Conservation (phyloP, 2,888 invertebrate genomes). For the Willowsia nigromaculata region DNA sequence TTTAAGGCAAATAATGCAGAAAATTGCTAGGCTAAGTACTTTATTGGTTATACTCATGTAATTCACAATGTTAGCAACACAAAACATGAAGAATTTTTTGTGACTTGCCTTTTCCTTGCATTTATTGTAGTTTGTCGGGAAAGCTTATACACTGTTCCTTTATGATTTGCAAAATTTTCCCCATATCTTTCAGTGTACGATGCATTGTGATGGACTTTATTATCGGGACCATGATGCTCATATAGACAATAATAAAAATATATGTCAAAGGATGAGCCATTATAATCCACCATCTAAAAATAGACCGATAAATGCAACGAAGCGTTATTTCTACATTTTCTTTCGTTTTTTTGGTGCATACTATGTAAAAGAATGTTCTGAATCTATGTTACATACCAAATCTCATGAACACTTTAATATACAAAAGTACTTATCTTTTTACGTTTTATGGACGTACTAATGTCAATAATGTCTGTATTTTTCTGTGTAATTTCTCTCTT, state of each 20-base stretch:
- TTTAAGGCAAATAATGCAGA: not conserved
- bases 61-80: no score
- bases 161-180: not conserved
- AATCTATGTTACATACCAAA: not conserved
- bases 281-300: constrained; percentile 2
- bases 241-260: not conserved
- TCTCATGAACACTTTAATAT: not conserved
- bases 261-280: not conserved
- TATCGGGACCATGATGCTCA: not conserved
- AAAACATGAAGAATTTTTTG: not conserved
- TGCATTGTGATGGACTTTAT: constrained; percentile 31
- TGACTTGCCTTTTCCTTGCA: not conserved
- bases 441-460: constrained; percentile 53
- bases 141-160: not conserved
- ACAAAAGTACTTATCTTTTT: constrained; percentile 42
- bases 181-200: not conserved
- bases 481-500: constrained; percentile 45
- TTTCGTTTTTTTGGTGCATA: not conserved
- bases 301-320: constrained; percentile 32
- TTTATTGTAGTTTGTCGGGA: not conserved
- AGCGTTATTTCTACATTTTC: constrained; percentile 29
- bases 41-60: not conserved
- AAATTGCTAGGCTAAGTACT: not conserved
- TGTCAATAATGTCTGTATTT: constrained; percentile 66
- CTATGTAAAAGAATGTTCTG: not conserved